phyloP scores from a whole-genome alignment of 2,797 vertebrate species.

The Aeoliscus strigatus region DNA sequence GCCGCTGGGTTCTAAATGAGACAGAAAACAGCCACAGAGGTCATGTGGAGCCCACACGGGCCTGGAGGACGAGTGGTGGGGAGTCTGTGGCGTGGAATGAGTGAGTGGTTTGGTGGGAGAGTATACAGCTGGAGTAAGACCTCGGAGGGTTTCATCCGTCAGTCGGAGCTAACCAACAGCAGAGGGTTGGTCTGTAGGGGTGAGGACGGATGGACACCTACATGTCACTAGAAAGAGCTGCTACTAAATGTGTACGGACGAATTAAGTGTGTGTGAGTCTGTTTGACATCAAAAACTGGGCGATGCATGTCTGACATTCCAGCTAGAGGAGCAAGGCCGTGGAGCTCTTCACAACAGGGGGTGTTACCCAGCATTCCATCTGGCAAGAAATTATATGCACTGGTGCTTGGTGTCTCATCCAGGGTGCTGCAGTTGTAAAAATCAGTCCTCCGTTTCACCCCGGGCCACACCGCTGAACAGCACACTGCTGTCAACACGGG shows the following conservation, averaged over 20 bases:
- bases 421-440: conserved; percentile 41
- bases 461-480: neutral
- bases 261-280: conserved; percentile 15
- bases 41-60: conserved; percentile 47
- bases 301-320: too few species aligned
- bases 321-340: conserved; percentile 24
- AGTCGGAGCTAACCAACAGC: too few species aligned
- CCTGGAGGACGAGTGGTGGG: conserved; percentile 36
- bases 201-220: too few species aligned
- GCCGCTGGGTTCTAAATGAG: conserved; percentile 42
- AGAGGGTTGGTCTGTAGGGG: too few species aligned
- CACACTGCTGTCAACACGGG: too few species aligned
- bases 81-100: conserved; percentile 44
- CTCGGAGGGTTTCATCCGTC: conserved; percentile 21
- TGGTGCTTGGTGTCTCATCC: conserved; percentile 24
- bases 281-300: too few species aligned
- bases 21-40: conserved; percentile 60
- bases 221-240: too few species aligned
- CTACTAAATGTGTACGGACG: too few species aligned
- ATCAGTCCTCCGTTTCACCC: conserved; percentile 49
- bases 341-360: conserved; percentile 45
- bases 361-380: conserved; percentile 30
- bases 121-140: conserved; percentile 7
- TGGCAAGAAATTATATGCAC: conserved; percentile 50
- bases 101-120: conserved; percentile 39